Base-by-base conservation (phyloP, 2,888 invertebrate genomes). In the Pseudococcus longispinus region DNA sequence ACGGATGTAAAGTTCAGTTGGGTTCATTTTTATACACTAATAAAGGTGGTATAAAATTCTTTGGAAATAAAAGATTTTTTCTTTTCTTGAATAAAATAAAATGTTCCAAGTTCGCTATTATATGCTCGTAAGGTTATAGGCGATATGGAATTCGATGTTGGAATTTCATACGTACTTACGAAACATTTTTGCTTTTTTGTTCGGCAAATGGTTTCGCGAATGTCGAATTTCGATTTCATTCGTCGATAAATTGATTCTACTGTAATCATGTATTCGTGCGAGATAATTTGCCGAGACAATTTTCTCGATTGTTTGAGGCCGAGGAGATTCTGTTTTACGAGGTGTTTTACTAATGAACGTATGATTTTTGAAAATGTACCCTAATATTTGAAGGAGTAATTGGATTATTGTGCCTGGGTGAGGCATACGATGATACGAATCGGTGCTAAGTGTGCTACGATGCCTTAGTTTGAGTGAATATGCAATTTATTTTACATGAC, bases 1-100 rank as follows among this genome's bases (percentile, higher is more conserved):
- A 74, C 29, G 74, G 74, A 74, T 74, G 74, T 32, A 74, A 74
- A 74, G 74, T 74, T 74, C 74, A 74, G 15, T 18, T 74, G 74
- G 20, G 42, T 42, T 80, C 77, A 80, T 42, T 80, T 80, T 80
- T 80, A 80, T 42, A 80, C 42, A 20, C 37, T 42, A 80, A 80
- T 80, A 42, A 80, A 80, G 37, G 77, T 29, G 77, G 77, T 11
- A 37, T 60, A 42, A 80, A 80, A 80, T 80, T 80, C 77, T 20
- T 42, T 20, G 11, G 20, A 42, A 80, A 80, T 80, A 74, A 32
- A 74, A 74, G 74, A 29, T 32, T 74, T 74, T 74, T 74, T 37
- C 37, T 37, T 74, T 32, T 18, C 32, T 74, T 74, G 32, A 74
- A 74, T 74, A 74, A 74, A 74, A 60, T 60, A 60, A 60, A 60